phyloP scores from a whole-genome alignment of 2,888 invertebrate species.

The Xestia c-nigrum region DNA sequence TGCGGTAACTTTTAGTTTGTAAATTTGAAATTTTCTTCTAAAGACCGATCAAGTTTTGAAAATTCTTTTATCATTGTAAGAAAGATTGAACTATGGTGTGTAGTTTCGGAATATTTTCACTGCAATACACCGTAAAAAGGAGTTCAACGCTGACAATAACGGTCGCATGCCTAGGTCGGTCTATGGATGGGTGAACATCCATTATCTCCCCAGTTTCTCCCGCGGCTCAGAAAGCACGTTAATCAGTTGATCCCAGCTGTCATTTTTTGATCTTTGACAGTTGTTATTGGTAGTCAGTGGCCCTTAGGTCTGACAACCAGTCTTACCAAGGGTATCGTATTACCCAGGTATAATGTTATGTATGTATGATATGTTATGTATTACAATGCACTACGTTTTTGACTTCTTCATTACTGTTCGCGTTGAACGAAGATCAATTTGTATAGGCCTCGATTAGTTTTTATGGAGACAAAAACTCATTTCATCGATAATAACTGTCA shows the following conservation, averaged over 20 bases:
- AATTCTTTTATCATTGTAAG: slow-evolving; percentile 9
- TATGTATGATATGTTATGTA: too few species aligned
- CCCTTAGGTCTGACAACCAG: background rate
- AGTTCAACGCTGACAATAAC: background rate
- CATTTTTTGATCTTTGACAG: background rate
- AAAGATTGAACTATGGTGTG: background rate
- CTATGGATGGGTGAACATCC: background rate
- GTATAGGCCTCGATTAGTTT: too few species aligned
- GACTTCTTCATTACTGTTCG: too few species aligned
- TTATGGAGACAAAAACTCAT: too few species aligned
- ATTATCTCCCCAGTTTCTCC: background rate
- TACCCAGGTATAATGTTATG: too few species aligned
- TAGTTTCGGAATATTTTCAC: background rate
- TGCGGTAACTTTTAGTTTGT: slow-evolving; percentile 48
- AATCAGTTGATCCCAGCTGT: background rate
- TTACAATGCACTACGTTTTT: too few species aligned
- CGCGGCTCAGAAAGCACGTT: too few species aligned
- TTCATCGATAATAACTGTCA: too few species aligned
- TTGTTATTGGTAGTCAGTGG: background rate
- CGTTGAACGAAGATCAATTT: too few species aligned
- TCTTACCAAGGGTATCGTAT: background rate
- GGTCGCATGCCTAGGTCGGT: background rate
- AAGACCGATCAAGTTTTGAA: slow-evolving; percentile 9
- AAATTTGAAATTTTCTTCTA: slow-evolving; percentile 42
- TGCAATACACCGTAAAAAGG: background rate